Conservation (phyloP, 2,113 vertebrate species). For the Gobius niger region DNA sequence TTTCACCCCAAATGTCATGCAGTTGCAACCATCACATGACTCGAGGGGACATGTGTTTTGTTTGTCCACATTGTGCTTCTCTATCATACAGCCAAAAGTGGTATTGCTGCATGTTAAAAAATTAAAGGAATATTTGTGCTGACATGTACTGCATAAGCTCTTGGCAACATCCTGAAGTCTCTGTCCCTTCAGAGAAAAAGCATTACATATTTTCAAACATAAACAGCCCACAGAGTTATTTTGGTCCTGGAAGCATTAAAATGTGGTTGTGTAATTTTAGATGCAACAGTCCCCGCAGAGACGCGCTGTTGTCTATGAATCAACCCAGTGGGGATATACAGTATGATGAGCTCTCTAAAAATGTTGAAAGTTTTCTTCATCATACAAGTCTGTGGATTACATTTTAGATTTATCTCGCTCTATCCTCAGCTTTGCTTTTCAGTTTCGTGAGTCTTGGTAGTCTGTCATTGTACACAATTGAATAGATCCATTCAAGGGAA, state of each 20-base stretch:
- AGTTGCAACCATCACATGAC: not conserved
- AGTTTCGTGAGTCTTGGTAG: too few relatives aligned
- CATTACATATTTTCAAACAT: conserved; percentile 2
- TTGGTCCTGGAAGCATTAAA: conserved; percentile 7
- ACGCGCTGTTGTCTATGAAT: not conserved
- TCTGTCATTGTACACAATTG: not conserved
- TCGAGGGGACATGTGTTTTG: not conserved
- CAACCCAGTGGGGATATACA: not conserved
- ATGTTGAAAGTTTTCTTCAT: not conserved
- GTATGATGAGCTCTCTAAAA: not conserved
- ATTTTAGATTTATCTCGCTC: too few relatives aligned
- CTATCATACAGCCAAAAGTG: not conserved
- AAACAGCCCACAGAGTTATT: conserved; percentile 7
- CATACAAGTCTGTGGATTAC: not conserved
- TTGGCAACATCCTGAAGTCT: not conserved
- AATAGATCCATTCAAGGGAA: not conserved
- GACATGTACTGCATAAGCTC: not conserved
- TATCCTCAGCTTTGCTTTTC: too few relatives aligned
- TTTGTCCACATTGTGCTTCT: not conserved
- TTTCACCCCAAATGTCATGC: not conserved
- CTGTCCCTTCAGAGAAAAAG: not conserved
- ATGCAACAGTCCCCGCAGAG: not conserved
- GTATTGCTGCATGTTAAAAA: not conserved
- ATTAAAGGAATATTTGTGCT: not conserved
- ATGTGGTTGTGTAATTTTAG: conserved; percentile 3